Evolutionary conservation across 1,140 invertebrate genomes (phyloP), one percentile per base, ranked within the genome.

Genomic region (Drosophila virilis): DNA sequence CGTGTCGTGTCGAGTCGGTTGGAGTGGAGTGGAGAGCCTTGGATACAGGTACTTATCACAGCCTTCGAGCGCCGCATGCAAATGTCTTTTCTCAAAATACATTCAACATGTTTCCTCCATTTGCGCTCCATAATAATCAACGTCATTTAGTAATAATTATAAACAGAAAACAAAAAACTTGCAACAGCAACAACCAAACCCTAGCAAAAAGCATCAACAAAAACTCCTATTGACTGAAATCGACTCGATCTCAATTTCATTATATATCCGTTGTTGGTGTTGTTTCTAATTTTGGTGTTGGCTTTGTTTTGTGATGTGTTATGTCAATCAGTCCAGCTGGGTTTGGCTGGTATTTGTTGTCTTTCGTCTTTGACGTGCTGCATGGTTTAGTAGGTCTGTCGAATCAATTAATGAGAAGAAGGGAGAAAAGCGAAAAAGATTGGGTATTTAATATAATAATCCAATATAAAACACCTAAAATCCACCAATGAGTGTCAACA

Each of bases 81-180:
- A 86, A 86, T 86, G 83, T 86, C 79, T 88, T 86, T 88, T 89
- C 85, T 80, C 74, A 88, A 89, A 89, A 83, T 48, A 84, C 83
- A 89, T 71, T 86, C 77, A 84, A 89, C 84, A 89, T 89, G 84
- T 79, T 89, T 89, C 79, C 64, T 89, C 84, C 77, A 89, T 89
- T 89, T 89, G 84, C 84, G 84, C 84, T 89, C 84, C 85, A 69
- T 89, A 88, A 89, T 86, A 88, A 86, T 74, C 79, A 88, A 83
- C 83, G 79, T 86, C 82, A 70, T 86, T 75, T 80, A 80, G 80
- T 86, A 83, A 88, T 86, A 86, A 88, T 86, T 86, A 86, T 68
- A 80, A 84, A 84, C 77, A 76, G 61, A 80, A 83, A 84, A 75
- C 61, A 62, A 37, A 59, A 74, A 71, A 75, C 72, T 65, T 35